Base-by-base conservation (phyloP, 2,888 invertebrate genomes). In the Eupelmus urozonus region DNA sequence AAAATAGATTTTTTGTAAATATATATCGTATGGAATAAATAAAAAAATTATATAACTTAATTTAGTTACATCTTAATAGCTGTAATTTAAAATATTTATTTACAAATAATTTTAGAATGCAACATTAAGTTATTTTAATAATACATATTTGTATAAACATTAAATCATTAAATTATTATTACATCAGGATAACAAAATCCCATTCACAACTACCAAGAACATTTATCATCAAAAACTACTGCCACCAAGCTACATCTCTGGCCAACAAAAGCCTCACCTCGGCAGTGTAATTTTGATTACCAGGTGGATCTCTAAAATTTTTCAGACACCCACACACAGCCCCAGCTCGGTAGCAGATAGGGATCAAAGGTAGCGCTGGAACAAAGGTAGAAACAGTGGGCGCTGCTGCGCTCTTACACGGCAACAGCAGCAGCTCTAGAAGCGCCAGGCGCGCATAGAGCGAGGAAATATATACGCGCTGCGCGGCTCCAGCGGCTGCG, bases 241-340 rank as follows among this genome's bases (percentile, higher is more conserved):
- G 34, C 34, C 34, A 9, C 9, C 9, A 9, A 5, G 3, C 5
- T 5, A 34, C 34, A 5, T 3, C 34, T 34, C 34, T 51, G 27
- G 18, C 25, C 49, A 51, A 51, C 49, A 73, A 73, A 55, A 49
- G 40, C 2, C 20, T 7, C 29, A 23, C 23, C 20, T 34, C 62
- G 23, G 53, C 60, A 71, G 49, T 76, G 49, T 76, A 65, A 75
- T 72, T 66, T 66, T 72, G 72, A 77, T 77, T 66, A 66, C 77
- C 72, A 40, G 59, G 42, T 77, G 66, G 18, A 60, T 66, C 53
- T 45, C 18, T 51, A 45, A 65, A 59, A 60, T 60, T 51, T 75
- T 63, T 55, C 40, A 55, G 34, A 18, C 11, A 51, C 75, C 40
- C 57, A 42, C 40, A 55, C 25, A 18, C 11, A 51, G 67, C 40